These are phyloP conservation scores for Harpegnathos saltator DNA, from an alignment of 1,140 invertebrate species.

Conservation along the genomic window DNA sequence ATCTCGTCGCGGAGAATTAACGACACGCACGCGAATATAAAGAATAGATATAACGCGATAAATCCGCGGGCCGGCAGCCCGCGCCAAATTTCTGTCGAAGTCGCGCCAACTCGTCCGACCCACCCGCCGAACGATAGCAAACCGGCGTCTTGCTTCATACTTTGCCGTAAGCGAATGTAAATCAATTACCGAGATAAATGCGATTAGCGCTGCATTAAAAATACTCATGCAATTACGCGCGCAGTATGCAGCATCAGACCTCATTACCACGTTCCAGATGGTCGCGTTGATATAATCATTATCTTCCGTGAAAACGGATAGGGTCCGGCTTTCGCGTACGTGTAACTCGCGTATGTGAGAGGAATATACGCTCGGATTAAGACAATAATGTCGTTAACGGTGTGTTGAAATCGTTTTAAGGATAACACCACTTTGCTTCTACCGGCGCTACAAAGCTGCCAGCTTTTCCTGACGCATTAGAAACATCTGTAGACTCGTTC, in stretches of 20 bases:
- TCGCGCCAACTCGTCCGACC: too few species aligned
- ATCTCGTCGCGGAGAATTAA: background rate
- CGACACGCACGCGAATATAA: background rate
- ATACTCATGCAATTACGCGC: conserved; percentile 54
- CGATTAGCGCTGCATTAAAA: conserved; percentile 55
- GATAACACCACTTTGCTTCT: conserved; percentile 31
- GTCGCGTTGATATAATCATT: conserved; percentile 45
- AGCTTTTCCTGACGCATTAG: background rate
- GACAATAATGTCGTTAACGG: conserved; percentile 34
- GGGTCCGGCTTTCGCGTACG: background rate
- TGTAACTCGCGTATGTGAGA: background rate
- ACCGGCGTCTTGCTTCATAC: conserved; percentile 1
- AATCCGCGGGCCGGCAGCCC: background rate
- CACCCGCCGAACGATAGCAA: conserved; percentile 24
- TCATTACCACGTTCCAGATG: conserved; percentile 37
- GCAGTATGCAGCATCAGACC: conserved; percentile 47
- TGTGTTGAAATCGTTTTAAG: conserved; percentile 24
- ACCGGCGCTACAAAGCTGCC: background rate
- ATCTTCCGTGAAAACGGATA: conserved; percentile 32
- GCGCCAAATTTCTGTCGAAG: conserved; percentile 35
- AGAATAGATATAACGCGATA: conserved; percentile 1
- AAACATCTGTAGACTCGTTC: background rate
- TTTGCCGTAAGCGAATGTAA: conserved; percentile 33
- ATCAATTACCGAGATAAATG: conserved; percentile 27
- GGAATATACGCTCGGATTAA: conserved; percentile 10